A percentile compares a stretch with the other conserved stretches of the same genome.
phyloP scores from a whole-genome alignment of 2,888 invertebrate species.

The Melieria crassipennis region DNA sequence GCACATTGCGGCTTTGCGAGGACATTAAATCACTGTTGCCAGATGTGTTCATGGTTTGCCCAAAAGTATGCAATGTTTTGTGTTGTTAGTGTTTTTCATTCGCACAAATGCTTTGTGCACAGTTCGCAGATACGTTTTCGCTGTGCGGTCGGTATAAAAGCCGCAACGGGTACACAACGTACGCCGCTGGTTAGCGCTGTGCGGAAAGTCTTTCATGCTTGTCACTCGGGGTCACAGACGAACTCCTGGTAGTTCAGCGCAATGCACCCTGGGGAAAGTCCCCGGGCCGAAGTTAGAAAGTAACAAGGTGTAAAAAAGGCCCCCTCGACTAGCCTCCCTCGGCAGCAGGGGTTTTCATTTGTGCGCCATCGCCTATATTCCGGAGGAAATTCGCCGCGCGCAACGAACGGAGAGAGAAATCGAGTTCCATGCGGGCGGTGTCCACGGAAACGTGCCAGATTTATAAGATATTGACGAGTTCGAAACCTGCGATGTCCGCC shows the following conservation, averaged over 20 bases:
- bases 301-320: slow-evolving; percentile 60
- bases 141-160: slow-evolving; percentile 29
- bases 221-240: slow-evolving; percentile 66
- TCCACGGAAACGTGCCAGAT: slow-evolving; percentile 65
- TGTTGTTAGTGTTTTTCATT: slow-evolving; percentile 25
- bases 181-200: slow-evolving; percentile 14
- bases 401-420: slow-evolving; percentile 51
- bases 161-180: rapidly evolving
- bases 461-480: slow-evolving; percentile 60
- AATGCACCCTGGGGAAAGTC: slow-evolving; percentile 65
- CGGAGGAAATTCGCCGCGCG: slow-evolving; percentile 58
- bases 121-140: slow-evolving; percentile 53
- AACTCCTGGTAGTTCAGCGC: slow-evolving; percentile 62
- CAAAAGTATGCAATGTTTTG: slow-evolving; percentile 29
- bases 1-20: not conserved
- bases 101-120: slow-evolving; percentile 23
- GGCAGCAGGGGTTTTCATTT: slow-evolving; percentile 15
- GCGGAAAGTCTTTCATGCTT: slow-evolving; percentile 61
- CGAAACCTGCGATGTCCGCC: not conserved
- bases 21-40: no score
- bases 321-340: not conserved
- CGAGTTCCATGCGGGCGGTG: slow-evolving; percentile 58
- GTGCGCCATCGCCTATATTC: slow-evolving; percentile 58
- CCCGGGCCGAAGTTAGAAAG: slow-evolving; percentile 66
- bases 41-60: not conserved